These are phyloP conservation scores for Poeciliopsis occidentalis DNA, from an alignment of 2,113 vertebrate genomes.

Conservation along the genomic window DNA sequence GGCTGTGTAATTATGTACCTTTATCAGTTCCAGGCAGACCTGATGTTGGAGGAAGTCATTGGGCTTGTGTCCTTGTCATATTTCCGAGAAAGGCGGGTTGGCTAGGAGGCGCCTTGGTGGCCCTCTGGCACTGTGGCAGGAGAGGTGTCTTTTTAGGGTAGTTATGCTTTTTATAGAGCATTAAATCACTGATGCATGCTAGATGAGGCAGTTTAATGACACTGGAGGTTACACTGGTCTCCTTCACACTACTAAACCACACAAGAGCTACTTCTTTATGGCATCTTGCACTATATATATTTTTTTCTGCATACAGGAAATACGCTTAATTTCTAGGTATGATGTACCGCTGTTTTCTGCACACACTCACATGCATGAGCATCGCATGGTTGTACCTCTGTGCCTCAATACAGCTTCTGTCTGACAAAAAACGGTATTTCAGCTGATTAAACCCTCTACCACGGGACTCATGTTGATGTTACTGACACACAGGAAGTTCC, in stretches of 20 bases:
- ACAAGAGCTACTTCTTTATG: conserved; percentile 30
- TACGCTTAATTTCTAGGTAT: conserved; percentile 5
- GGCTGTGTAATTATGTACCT: conserved; percentile 71
- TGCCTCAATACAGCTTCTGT: conserved; percentile 21
- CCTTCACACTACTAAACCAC: conserved; percentile 25
- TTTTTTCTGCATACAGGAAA: neutral
- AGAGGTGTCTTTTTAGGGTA: conserved; percentile 65
- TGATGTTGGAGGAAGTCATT: conserved; percentile 49
- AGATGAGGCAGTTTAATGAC: conserved; percentile 41
- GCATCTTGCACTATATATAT: conserved; percentile 1
- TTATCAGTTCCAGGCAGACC: conserved; percentile 72
- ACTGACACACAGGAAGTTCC: conserved; percentile 31
- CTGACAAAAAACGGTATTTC: conserved; percentile 25
- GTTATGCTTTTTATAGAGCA: conserved; percentile 35
- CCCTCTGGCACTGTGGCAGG: conserved; percentile 42
- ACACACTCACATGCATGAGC: conserved; percentile 9
- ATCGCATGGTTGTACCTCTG: conserved; percentile 13
- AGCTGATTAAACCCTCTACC: conserved; percentile 43
- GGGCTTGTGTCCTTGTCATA: conserved; percentile 70
- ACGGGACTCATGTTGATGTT: neutral
- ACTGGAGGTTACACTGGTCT: conserved; percentile 32
- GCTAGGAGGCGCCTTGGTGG: conserved; percentile 44
- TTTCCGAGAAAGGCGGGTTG: conserved; percentile 47
- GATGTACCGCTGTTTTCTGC: conserved; percentile 8
- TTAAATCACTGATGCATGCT: conserved; percentile 52